Evolutionary conservation across 1,140 invertebrate species (phyloP), one percentile per base, ranked within the genome.

Genomic region (Penaeus indicus): DNA sequence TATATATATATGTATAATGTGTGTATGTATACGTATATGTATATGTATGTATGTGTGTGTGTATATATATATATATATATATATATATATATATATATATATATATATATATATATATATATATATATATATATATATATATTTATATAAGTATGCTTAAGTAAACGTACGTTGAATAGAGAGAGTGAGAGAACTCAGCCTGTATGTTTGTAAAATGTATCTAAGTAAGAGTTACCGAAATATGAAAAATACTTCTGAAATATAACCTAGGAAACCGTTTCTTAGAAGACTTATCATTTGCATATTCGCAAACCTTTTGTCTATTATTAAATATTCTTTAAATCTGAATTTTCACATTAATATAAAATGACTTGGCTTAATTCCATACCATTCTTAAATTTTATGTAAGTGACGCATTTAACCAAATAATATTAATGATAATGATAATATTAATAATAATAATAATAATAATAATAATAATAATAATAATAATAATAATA

Each of bases 51-150:
- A 72, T 72, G n/a, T 72, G n/a, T 25, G 27, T 72, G 27, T 72
- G n/a, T 72, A 72, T 72, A 72, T 72, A 25, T 72, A 72, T 72
- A 72, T 72, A 72, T 75, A 75, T 25, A 75, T 11, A 75, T 75
- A 75, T 75, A 75, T 38, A 75, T 75, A 75, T 75, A 32, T 32
- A 75, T 75, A 32, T 38, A 75, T 75, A 32, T 75, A 75, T 75
- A 32, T 75, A 75, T 75, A 3, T 75, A 75, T 75, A 0, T 75
- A 75, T 75, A 11, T 75, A 75, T 75, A 75, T 75, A 75, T 10
- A 75, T 75, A 75, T 75, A 75, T 75, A 38, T 32, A 32, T 75
- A 75, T 75, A 38, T 32, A 32, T 75, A 75, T 32, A 75, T 75
- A 75, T 32, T 32, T 32, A 75, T 1, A 75, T 75, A 75, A 7